phyloP scores from a whole-genome alignment of 1,140 invertebrate species.

The Oryzaephilus surinamensis region DNA sequence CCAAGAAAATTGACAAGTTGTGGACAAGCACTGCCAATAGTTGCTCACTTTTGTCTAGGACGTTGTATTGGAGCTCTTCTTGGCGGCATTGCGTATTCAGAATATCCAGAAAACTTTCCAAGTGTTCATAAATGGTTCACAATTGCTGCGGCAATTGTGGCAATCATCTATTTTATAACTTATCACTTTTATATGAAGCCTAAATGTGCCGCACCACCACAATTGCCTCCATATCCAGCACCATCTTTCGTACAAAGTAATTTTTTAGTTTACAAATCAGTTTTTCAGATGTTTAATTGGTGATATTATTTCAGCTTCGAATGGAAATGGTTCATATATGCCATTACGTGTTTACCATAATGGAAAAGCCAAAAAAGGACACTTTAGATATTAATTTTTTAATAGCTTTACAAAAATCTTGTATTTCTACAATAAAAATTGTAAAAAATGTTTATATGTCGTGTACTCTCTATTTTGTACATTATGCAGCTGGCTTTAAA shows the following conservation, averaged over 20 bases:
- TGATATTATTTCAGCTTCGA: constrained; percentile 41
- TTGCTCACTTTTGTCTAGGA: constrained; percentile 61
- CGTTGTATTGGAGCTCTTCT: constrained; percentile 36
- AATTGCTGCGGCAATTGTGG: constrained; percentile 48
- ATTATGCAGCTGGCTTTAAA: background rate
- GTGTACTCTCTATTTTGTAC: background rate
- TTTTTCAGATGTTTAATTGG: constrained; percentile 3
- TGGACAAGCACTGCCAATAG: constrained; percentile 69
- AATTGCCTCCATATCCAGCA: constrained; percentile 24
- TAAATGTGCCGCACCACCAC: constrained; percentile 49
- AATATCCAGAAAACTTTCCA: constrained; percentile 24
- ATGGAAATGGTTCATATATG: constrained; percentile 62
- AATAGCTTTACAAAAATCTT: background rate
- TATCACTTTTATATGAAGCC: constrained; percentile 63
- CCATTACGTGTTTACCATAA: constrained; percentile 68
- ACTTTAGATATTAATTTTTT: constrained; percentile 55
- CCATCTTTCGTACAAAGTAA: constrained; percentile 29
- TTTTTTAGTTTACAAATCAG: too few species aligned
- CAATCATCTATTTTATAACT: constrained; percentile 52
- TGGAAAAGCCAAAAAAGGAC: constrained; percentile 60
- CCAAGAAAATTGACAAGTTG: constrained; percentile 69
- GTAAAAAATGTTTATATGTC: background rate
- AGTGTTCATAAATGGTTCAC: constrained; percentile 39
- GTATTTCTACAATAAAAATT: background rate
- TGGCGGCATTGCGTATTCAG: constrained; percentile 29